A percentile compares a stretch with the other conserved stretches of the same genome.
Conservation (phyloP, 2,113 vertebrate species). For the Salvelinus sp. region DNA sequence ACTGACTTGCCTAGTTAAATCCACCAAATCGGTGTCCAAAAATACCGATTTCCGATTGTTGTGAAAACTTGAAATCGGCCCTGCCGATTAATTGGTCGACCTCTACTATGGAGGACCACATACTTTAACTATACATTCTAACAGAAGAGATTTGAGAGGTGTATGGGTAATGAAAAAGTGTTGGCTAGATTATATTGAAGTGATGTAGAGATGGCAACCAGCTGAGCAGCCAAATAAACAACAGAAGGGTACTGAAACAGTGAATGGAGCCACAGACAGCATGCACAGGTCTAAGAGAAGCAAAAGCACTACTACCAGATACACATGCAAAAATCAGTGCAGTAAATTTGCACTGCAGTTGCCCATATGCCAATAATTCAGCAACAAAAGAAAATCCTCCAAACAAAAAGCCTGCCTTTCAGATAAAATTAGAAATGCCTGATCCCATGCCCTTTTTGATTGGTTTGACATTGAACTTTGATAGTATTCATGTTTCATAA, state of each 20-base stretch:
- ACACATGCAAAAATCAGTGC: constrained; percentile 29
- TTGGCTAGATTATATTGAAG: not conserved
- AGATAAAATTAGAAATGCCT: not conserved
- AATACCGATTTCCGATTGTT: no score
- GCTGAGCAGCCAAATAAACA: not conserved
- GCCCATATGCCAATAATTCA: not conserved
- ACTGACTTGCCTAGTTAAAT: no score
- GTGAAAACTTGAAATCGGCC: no score
- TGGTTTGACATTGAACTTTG: not conserved
- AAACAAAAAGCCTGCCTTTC: not conserved
- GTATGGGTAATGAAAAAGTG: no score
- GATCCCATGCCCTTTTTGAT: no score
- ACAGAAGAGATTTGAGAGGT: not conserved
- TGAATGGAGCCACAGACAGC: constrained; percentile 8
- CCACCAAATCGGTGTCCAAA: no score
- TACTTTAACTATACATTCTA: not conserved
- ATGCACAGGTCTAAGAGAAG: constrained; percentile 41
- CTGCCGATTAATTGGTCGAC: no score
- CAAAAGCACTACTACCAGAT: constrained; percentile 43
- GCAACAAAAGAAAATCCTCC: not conserved
- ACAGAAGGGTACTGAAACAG: not conserved
- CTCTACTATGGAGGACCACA: not conserved
- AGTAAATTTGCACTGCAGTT: constrained; percentile 1
- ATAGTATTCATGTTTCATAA: no score
- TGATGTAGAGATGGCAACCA: not conserved